phyloP scores from a whole-genome alignment of 2,113 vertebrate species.

The Sitta europaea region DNA sequence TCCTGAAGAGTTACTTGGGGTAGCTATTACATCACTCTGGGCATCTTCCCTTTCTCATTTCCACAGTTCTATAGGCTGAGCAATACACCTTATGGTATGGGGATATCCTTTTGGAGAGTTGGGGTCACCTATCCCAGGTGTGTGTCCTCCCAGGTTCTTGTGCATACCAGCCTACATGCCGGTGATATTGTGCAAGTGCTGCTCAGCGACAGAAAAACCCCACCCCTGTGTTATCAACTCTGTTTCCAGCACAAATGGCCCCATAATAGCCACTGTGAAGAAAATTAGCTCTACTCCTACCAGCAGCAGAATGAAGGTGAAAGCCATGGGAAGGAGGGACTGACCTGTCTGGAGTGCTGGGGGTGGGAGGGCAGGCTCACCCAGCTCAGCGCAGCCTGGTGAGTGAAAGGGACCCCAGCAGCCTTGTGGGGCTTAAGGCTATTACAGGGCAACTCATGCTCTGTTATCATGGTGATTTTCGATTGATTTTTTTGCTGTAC shows the following conservation, averaged over 20 bases:
- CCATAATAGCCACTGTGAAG: background rate
- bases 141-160: too few species aligned
- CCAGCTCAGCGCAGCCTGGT: background rate
- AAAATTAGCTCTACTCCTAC: background rate
- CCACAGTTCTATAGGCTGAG: background rate
- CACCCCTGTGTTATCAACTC: background rate
- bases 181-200: background rate
- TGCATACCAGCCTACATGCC: too few species aligned
- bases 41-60: background rate
- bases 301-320: background rate
- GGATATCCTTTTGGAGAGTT: background rate
- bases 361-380: background rate
- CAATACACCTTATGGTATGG: background rate
- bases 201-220: background rate
- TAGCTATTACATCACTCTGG: background rate
- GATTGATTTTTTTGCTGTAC: conserved; percentile 75
- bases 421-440: conserved; percentile 69
- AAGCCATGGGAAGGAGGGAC: conserved; percentile 11
- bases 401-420: conserved; percentile 66
- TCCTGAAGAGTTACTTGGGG: background rate
- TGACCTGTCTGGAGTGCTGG: background rate
- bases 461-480: conserved; percentile 76
- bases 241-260: background rate
- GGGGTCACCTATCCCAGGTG: background rate
- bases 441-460: conserved; percentile 72